These are phyloP conservation scores for Cynocephalus volans DNA, from an alignment of 2,113 vertebrate species.

Conservation along the genomic window DNA sequence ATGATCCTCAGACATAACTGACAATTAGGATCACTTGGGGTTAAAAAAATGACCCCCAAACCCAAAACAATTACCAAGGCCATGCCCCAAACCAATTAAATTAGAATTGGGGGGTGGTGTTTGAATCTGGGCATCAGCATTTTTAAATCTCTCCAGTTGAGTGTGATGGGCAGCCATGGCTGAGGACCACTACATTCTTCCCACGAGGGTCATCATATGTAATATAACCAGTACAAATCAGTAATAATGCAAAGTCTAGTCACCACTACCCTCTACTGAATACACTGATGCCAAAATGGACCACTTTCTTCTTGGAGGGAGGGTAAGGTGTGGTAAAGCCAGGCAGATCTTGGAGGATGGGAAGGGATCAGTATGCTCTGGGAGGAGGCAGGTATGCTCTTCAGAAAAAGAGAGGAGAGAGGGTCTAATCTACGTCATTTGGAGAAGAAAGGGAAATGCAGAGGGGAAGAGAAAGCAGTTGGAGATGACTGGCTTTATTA, in stretches of 20 bases:
- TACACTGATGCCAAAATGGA: background rate
- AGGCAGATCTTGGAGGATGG: background rate
- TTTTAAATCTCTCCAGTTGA: background rate
- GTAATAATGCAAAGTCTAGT: background rate
- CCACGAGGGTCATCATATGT: background rate
- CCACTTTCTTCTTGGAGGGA: background rate
- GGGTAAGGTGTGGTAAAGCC: background rate
- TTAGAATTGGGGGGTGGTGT: background rate
- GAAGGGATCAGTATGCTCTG: background rate
- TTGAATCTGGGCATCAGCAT: background rate
- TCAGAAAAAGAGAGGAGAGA: background rate
- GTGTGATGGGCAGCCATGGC: too few species aligned
- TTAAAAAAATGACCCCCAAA: background rate
- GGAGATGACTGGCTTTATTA: background rate
- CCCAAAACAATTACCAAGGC: background rate
- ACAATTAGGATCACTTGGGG: background rate
- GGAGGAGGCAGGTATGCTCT: background rate
- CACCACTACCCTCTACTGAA: background rate
- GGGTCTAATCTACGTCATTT: background rate
- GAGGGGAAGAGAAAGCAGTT: background rate
- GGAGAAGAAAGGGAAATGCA: background rate
- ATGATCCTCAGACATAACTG: background rate
- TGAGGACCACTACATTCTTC: background rate
- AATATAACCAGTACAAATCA: background rate
- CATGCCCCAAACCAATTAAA: background rate